Percentiles rank a stretch among this genome's conserved stretches.
These are phyloP conservation scores for Zaprionus lachaisei DNA, from an alignment of 1,140 invertebrate species.

Conservation along the genomic window DNA sequence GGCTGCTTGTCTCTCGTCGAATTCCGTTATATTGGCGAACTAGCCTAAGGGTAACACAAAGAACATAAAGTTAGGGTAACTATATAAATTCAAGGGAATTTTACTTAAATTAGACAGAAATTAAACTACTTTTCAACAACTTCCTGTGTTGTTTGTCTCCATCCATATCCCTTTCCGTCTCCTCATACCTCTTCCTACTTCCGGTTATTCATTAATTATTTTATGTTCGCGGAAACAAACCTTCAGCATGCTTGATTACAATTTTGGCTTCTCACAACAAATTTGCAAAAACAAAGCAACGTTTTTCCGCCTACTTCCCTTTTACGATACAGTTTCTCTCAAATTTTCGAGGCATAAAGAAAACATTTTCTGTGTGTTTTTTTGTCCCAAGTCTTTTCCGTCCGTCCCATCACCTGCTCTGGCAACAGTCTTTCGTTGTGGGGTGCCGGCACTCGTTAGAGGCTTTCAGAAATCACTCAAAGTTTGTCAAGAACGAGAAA, in stretches of 20 bases:
- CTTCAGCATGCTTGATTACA: conserved; percentile 70
- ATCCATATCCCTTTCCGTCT: not conserved
- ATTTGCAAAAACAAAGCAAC: conserved; percentile 54
- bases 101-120: not conserved
- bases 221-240: conserved; percentile 49
- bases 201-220: conserved; percentile 66
- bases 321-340: conserved; percentile 10
- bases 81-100: not conserved
- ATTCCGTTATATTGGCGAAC: conserved; percentile 58
- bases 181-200: conserved; percentile 6
- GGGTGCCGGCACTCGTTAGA: conserved; percentile 60
- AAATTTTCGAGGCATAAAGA: conserved; percentile 34
- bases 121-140: not conserved
- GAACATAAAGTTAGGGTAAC: not conserved
- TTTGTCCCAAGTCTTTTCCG: not conserved
- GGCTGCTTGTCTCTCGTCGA: conserved; percentile 21
- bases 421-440: conserved; percentile 4
- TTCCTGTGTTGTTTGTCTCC: not conserved
- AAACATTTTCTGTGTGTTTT: conserved; percentile 50
- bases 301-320: not conserved
- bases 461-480: conserved; percentile 83
- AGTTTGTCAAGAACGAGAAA: conserved; percentile 82
- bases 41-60: conserved; percentile 28
- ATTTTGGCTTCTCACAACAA: conserved; percentile 59
- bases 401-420: conserved; percentile 41